Percentiles rank a stretch among this genome's conserved stretches.
phyloP scores from a whole-genome alignment of 2,888 invertebrate species.

The Drosophila paucipuncta region DNA sequence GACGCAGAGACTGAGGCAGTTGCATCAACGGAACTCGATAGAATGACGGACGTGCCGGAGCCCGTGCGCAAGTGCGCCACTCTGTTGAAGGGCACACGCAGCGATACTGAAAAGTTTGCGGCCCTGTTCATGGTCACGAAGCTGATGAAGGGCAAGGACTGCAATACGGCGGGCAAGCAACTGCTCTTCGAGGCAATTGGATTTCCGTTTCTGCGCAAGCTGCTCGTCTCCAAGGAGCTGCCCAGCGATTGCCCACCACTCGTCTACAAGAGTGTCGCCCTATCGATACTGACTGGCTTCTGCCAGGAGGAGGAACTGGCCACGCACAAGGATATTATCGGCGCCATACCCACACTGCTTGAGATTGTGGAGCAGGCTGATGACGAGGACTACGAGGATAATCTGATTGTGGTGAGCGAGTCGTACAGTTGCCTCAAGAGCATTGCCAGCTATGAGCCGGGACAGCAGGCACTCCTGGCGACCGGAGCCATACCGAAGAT shows the following conservation, averaged over 20 bases:
- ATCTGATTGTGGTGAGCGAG: slow-evolving; percentile 94
- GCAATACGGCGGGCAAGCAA: slow-evolving; percentile 91
- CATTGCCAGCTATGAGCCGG: slow-evolving; percentile 92
- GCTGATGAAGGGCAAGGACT: slow-evolving; percentile 93
- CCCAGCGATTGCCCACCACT: slow-evolving; percentile 95
- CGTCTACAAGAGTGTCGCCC: slow-evolving; percentile 95
- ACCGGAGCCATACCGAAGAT: slow-evolving; percentile 92
- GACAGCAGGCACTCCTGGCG: slow-evolving; percentile 92
- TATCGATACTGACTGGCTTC: slow-evolving; percentile 94
- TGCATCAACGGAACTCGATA: slow-evolving; percentile 18
- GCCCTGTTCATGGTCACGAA: slow-evolving; percentile 96
- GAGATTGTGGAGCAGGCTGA: slow-evolving; percentile 94
- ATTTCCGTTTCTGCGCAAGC: slow-evolving; percentile 92
- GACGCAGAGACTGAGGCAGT: slow-evolving; percentile 29
- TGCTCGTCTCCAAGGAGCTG: slow-evolving; percentile 91
- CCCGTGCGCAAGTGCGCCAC: slow-evolving; percentile 93
- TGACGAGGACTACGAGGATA: slow-evolving; percentile 93
- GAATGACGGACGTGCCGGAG: slow-evolving; percentile 88
- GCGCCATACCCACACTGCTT: slow-evolving; percentile 92
- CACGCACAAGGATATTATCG: slow-evolving; percentile 93
- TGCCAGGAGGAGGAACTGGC: slow-evolving; percentile 93
- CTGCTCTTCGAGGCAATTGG: slow-evolving; percentile 95
- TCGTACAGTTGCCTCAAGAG: slow-evolving; percentile 93
- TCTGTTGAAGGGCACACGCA: slow-evolving; percentile 91
- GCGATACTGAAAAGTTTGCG: slow-evolving; percentile 96